phyloP scores from a whole-genome alignment of 2,113 vertebrate genomes.

The Brevimyrus niger region DNA sequence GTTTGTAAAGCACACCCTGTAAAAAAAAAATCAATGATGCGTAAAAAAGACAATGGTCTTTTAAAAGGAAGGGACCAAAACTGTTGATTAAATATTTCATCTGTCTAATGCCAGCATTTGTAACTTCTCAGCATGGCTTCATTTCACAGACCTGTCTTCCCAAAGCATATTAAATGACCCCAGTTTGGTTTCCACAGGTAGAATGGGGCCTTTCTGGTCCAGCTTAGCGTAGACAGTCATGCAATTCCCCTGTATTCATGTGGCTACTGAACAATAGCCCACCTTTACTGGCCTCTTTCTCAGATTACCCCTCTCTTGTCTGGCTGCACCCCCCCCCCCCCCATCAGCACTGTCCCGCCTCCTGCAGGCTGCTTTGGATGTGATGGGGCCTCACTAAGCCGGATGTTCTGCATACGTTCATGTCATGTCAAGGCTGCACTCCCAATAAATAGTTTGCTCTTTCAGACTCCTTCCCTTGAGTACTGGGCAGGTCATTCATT shows the following conservation, averaged over 20 bases:
- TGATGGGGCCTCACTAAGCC: background rate
- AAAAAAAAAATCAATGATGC: background rate
- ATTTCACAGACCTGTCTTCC: background rate
- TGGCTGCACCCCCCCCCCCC: background rate
- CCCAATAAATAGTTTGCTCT: background rate
- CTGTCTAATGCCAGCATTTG: background rate
- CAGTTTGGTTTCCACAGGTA: background rate
- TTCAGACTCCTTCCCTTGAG: background rate
- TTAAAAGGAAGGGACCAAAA: background rate
- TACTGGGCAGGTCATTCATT: background rate
- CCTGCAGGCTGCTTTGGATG: background rate
- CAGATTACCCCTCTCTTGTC: background rate
- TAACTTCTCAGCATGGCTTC: background rate
- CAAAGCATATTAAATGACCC: conserved; percentile 2
- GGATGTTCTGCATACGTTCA: background rate
- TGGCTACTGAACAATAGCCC: background rate
- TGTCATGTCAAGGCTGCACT: background rate
- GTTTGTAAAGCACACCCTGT: background rate
- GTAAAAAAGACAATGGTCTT: background rate
- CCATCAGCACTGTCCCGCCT: background rate
- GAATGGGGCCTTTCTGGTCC: background rate
- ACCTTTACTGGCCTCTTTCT: background rate
- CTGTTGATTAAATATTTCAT: background rate
- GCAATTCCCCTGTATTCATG: background rate
- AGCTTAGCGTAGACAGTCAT: background rate